Conservation (phyloP, 2,113 vertebrate genomes). For the Oriolus oriolus region DNA sequence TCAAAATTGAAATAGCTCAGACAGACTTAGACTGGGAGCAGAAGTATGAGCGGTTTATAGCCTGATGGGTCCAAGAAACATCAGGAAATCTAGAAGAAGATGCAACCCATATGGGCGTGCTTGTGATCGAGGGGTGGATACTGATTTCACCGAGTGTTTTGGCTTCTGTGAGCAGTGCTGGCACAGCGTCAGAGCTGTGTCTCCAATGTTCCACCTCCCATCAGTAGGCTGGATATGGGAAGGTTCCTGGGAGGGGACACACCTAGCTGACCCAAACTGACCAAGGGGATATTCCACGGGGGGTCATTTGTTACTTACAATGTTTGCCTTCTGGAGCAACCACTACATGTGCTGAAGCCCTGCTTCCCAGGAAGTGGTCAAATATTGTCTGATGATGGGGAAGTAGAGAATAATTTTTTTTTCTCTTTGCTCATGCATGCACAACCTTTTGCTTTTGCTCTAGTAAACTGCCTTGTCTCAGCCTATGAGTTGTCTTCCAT, state of each 20-base stretch:
- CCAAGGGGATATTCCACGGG: neutral
- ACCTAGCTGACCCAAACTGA: neutral
- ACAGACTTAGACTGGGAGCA: neutral
- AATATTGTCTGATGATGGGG: neutral
- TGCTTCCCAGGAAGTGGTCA: neutral
- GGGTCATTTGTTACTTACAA: fast-evolving
- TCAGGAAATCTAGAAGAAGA: neutral
- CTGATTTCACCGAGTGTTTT: neutral
- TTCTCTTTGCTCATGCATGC: neutral
- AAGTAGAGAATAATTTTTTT: neutral
- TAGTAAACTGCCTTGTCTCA: neutral
- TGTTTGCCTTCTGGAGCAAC: neutral
- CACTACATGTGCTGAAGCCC: neutral
- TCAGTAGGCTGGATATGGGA: neutral
- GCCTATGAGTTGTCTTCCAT: fast-evolving
- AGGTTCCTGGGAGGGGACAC: neutral
- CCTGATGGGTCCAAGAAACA: neutral
- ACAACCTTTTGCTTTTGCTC: neutral
- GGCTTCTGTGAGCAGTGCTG: neutral
- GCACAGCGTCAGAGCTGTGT: neutral
- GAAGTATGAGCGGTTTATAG: neutral
- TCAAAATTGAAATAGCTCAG: neutral
- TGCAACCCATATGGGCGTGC: neutral
- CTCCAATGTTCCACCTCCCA: neutral
- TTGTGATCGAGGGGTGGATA: neutral